A percentile compares a stretch with the other conserved stretches of the same genome.
phyloP scores from a whole-genome alignment of 2,888 invertebrate species.

The Escarpia spicata region DNA sequence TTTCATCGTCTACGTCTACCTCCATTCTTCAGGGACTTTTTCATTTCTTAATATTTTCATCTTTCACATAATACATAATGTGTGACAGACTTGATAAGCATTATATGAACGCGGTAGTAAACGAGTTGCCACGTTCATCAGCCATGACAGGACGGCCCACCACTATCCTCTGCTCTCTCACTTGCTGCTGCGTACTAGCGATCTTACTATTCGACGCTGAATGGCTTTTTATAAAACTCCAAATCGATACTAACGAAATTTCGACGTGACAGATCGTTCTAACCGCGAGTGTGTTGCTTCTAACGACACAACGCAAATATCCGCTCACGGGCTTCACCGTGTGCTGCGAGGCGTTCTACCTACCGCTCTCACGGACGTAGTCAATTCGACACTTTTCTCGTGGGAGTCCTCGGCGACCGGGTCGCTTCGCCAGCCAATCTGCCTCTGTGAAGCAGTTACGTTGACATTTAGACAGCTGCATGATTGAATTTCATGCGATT shows the following conservation, averaged over 20 bases:
- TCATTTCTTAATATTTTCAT: neutral
- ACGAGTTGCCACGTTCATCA: neutral
- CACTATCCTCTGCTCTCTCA: neutral
- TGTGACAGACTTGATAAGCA: neutral
- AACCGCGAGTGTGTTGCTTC: neutral
- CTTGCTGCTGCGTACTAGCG: neutral
- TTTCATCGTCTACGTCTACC: neutral
- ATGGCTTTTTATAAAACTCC: neutral
- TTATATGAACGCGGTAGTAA: neutral
- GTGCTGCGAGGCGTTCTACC: neutral
- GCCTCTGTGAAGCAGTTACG: constrained; percentile 9
- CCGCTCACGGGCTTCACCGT: neutral
- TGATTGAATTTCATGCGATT: constrained; percentile 9
- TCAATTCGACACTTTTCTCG: constrained; percentile 3
- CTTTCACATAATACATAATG: neutral
- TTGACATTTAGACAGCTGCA: constrained; percentile 16
- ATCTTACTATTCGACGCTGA: neutral
- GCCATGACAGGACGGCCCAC: neutral
- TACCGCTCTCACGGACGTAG: neutral
- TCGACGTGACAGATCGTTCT: neutral
- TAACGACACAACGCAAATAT: neutral
- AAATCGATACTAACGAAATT: constrained; percentile 13
- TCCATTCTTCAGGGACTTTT: neutral
- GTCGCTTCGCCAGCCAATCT: neutral
- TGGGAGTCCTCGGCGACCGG: neutral